These are phyloP conservation scores for Sycobia sp. DNA, from an alignment of 1,140 invertebrate species.

Conservation along the genomic window DNA sequence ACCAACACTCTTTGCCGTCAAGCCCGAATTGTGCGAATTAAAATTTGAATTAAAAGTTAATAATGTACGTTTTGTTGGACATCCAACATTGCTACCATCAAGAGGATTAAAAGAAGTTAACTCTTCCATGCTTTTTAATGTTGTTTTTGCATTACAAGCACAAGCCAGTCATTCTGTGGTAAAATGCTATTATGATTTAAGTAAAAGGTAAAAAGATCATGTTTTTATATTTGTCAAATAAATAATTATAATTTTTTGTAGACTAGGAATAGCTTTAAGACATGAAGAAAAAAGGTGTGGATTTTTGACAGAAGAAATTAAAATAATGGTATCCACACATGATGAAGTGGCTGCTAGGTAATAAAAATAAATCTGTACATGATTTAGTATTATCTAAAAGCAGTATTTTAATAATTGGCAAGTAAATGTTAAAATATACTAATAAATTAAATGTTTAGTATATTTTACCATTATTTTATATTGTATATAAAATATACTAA, in stretches of 20 bases:
- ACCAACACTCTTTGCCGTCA: slow-evolving; percentile 90
- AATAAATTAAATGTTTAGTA: not conserved
- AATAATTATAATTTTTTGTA: slow-evolving; percentile 36
- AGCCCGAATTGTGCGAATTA: slow-evolving; percentile 82
- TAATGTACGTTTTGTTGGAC: slow-evolving; percentile 92
- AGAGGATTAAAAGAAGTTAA: slow-evolving; percentile 69
- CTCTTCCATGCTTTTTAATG: slow-evolving; percentile 83
- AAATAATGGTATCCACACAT: slow-evolving; percentile 78
- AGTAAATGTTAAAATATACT: slow-evolving; percentile 37
- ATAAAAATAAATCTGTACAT: slow-evolving; percentile 11
- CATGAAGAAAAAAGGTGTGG: slow-evolving; percentile 90
- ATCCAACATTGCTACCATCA: slow-evolving; percentile 80
- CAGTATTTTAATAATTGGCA: no score
- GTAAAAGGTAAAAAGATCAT: slow-evolving; percentile 65
- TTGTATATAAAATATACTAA: not conserved
- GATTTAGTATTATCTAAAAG: not conserved
- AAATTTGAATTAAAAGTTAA: slow-evolving; percentile 96
- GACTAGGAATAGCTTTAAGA: slow-evolving; percentile 84
- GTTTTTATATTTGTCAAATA: no score
- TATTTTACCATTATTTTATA: not conserved
- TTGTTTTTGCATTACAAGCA: slow-evolving; percentile 90
- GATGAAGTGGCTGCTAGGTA: slow-evolving; percentile 69
- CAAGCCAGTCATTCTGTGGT: slow-evolving; percentile 91
- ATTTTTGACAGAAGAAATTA: slow-evolving; percentile 89
- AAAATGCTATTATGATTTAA: slow-evolving; percentile 93